phyloP scores from a whole-genome alignment of 2,888 invertebrate species.

The Macroteleia sp. region DNA sequence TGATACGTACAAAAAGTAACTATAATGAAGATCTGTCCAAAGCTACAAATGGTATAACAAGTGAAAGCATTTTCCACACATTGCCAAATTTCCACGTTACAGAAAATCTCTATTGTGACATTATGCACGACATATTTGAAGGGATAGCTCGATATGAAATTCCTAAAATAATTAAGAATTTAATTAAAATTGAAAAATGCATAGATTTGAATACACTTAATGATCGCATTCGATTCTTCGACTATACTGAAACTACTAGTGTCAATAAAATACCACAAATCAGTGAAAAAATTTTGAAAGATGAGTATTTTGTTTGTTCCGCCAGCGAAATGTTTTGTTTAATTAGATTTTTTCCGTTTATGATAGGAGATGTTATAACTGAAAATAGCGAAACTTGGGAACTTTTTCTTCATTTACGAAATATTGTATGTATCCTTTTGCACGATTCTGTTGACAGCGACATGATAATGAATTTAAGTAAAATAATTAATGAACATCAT shows the following conservation, averaged over 20 bases:
- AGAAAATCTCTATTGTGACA: no score
- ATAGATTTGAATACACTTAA: slow-evolving; percentile 30
- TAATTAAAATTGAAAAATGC: slow-evolving; percentile 9
- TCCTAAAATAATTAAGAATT: slow-evolving; percentile 10
- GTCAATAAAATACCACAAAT: slow-evolving; percentile 27
- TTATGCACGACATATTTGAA: slow-evolving; percentile 60
- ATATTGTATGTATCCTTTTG: slow-evolving; percentile 7
- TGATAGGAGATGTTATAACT: slow-evolving; percentile 48
- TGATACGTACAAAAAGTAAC: slow-evolving; percentile 29
- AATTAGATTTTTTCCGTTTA: slow-evolving; percentile 25
- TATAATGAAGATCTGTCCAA: slow-evolving; percentile 36
- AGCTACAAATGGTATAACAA: slow-evolving; percentile 22
- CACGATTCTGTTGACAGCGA: neutral
- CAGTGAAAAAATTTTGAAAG: slow-evolving; percentile 39
- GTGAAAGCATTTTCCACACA: slow-evolving; percentile 28
- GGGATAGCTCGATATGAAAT: slow-evolving; percentile 51
- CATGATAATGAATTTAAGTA: neutral
- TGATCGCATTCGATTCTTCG: slow-evolving; percentile 39
- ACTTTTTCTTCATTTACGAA: slow-evolving; percentile 17
- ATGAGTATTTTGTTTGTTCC: slow-evolving; percentile 31
- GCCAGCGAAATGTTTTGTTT: slow-evolving; percentile 54
- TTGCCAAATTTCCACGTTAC: no score
- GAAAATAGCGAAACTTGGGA: slow-evolving; percentile 27
- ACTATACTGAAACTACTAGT: neutral
- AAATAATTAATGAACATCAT: slow-evolving; percentile 12